Percentiles rank a stretch among this genome's conserved stretches.
These are phyloP conservation scores for Zoroaster sp. DNA, from an alignment of 53 echinoderm and acorn worm genomes.

Conservation along the genomic window DNA sequence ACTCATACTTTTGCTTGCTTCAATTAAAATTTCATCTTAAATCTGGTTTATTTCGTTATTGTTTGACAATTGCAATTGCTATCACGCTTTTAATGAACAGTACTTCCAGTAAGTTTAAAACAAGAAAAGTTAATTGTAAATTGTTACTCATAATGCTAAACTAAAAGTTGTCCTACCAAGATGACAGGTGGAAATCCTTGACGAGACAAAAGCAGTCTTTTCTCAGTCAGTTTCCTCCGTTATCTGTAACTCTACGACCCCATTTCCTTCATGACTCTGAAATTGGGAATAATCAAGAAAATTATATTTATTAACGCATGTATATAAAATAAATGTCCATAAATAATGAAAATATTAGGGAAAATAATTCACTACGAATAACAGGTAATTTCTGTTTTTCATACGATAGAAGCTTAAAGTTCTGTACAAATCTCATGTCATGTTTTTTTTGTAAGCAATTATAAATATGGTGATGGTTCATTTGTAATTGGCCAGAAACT, in stretches of 20 bases:
- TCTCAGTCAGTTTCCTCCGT: constrained; percentile 54
- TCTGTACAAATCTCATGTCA: not conserved
- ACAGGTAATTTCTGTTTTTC: not conserved
- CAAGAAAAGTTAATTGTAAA: not conserved
- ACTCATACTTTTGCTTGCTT: not conserved
- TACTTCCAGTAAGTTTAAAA: constrained; percentile 11
- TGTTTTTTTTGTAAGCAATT: not conserved
- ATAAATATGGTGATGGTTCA: not conserved
- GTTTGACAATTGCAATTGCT: not conserved
- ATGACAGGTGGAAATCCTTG: not conserved
- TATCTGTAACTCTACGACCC: constrained; percentile 42
- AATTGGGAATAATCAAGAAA: not conserved
- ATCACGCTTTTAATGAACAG: not conserved
- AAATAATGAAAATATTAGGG: not conserved
- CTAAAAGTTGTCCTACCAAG: not conserved
- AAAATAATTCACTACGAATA: too few relatives aligned
- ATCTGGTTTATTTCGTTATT: not conserved
- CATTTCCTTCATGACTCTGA: constrained; percentile 42
- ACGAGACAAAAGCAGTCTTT: not conserved
- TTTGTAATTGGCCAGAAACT: not conserved
- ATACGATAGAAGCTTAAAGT: not conserved
- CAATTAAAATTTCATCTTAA: not conserved
- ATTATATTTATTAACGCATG: not conserved
- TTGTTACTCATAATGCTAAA: constrained; percentile 18
- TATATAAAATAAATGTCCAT: not conserved